A percentile compares a stretch with the other conserved stretches of the same genome.
Conservation (phyloP, 1,140 invertebrate species). For the Lepidurus apus region DNA sequence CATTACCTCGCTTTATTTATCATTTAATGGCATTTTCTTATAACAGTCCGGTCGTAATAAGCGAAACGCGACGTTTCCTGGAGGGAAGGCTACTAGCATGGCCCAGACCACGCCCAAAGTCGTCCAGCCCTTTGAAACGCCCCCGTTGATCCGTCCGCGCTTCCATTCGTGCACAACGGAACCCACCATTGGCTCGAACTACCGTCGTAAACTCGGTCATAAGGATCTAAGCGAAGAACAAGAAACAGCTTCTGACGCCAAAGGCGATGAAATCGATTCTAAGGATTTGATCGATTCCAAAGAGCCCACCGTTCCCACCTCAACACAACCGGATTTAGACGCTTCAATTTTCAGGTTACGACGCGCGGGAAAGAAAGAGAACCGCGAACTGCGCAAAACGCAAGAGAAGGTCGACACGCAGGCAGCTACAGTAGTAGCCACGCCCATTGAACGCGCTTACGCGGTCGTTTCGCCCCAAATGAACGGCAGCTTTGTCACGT, state of each 20-base stretch:
- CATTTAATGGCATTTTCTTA: conserved; percentile 1
- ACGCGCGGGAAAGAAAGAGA: conserved; percentile 37
- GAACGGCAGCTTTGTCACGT: conserved; percentile 24
- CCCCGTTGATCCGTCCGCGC: conserved; percentile 47
- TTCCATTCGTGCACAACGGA: conserved; percentile 52
- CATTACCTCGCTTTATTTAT: neutral
- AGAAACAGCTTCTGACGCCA: conserved; percentile 25
- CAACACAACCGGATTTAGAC: conserved; percentile 36
- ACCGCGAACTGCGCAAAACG: conserved; percentile 37
- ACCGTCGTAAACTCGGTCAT: conserved; percentile 34
- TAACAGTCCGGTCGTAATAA: conserved; percentile 66
- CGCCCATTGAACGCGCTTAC: conserved; percentile 28
- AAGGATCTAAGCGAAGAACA: conserved; percentile 35
- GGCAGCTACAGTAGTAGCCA: neutral
- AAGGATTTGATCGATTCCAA: conserved; percentile 34
- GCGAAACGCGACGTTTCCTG: conserved; percentile 72
- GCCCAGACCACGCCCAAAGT: conserved; percentile 37
- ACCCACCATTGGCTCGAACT: conserved; percentile 31
- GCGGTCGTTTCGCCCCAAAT: conserved; percentile 31
- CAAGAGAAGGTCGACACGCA: conserved; percentile 37
- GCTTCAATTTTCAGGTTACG: conserved; percentile 37
- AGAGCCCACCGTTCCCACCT: conserved; percentile 31
- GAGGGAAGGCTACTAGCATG: conserved; percentile 54
- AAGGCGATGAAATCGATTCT: neutral
- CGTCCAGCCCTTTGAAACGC: conserved; percentile 42